Evolutionary conservation across 35 echinoderm and acorn worm species (phyloP), one percentile per base, ranked within the genome.

Genomic region (Hemicentrotus pulcherrimus): DNA sequence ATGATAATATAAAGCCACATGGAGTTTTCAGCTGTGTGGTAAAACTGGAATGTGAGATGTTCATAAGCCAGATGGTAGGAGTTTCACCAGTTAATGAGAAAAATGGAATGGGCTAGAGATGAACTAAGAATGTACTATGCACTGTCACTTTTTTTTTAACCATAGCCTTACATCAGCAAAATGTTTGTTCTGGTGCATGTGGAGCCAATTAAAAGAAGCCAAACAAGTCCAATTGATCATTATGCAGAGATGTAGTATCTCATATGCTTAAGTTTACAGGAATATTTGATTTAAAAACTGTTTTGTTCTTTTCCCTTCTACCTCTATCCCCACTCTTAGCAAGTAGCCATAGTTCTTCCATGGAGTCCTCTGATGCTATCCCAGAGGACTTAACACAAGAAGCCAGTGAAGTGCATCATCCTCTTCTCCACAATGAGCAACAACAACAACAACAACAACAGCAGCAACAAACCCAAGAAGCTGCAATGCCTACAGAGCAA

Each of bases 381-480:
- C 32, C 88, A 90, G 88, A 90, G 5, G 12, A 32, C 88, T 41
- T 90, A 32, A 5, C 88, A 15, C 32, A 90, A 90, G 88, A 90
- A 90, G 12, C 88, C 24, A 33, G 32, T 90, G 88, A 90, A 90
- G 46, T 30, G 4, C 32, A 90, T 22, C 88, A 33, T 90, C 32
- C 31, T 4, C 65, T 78, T 15, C 50, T 55, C 2, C 50, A 55
- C 50, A 10, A 55, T 55, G 11, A 55, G 10, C 50, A 55, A 11
- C 50, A 55, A 31, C 91, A 94, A 31, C 9, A 5, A 65, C 60
- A 70, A 55, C 31, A 94, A 31, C 91, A 94, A 31, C 9, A n/a
- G 6, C 96, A 97, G 85, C 88, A 92, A 46, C 94, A 94, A 94
- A 33, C 86, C 28, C 65, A 94, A 16, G 48, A 88, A 35, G 48